These are phyloP conservation scores for Odontomachus brunneus DNA, from an alignment of 1,140 invertebrate genomes.

Conservation along the genomic window DNA sequence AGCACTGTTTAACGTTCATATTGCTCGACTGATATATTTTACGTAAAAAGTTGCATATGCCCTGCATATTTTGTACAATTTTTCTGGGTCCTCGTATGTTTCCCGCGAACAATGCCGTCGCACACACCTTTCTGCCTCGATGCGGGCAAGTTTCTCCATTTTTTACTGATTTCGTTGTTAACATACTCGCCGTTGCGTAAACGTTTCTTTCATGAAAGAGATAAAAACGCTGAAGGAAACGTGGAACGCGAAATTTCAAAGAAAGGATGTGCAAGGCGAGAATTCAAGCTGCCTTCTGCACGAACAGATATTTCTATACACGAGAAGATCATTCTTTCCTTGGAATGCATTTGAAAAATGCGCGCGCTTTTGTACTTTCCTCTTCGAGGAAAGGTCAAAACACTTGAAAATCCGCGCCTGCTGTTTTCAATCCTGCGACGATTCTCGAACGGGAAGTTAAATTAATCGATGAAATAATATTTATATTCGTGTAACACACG, in stretches of 20 bases:
- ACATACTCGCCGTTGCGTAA: slow-evolving; percentile 48
- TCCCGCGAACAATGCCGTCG: slow-evolving; percentile 8
- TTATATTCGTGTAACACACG: too few relatives aligned
- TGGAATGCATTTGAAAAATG: slow-evolving; percentile 45
- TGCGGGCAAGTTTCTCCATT: slow-evolving; percentile 19
- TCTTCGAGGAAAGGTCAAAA: neutral
- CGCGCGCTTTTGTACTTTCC: neutral
- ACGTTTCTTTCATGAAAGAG: slow-evolving; percentile 40
- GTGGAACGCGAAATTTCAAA: slow-evolving; percentile 18
- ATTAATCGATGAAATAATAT: neutral
- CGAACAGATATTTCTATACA: slow-evolving; percentile 35
- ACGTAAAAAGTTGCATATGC: neutral
- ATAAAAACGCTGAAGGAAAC: slow-evolving; percentile 38
- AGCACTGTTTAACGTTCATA: too few relatives aligned
- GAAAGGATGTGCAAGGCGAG: slow-evolving; percentile 34
- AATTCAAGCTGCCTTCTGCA: slow-evolving; percentile 23
- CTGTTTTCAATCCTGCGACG: slow-evolving; percentile 6
- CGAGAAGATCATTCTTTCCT: slow-evolving; percentile 23
- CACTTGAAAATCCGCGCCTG: too few relatives aligned
- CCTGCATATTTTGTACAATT: neutral
- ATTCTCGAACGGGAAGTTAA: too few relatives aligned
- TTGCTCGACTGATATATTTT: too few relatives aligned
- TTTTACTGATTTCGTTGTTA: slow-evolving; percentile 48
- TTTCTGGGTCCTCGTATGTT: neutral
- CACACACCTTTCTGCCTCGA: neutral